Evolutionary conservation across 2,113 vertebrate genomes (phyloP).

Genomic region (Tachycineta bicolor): DNA sequence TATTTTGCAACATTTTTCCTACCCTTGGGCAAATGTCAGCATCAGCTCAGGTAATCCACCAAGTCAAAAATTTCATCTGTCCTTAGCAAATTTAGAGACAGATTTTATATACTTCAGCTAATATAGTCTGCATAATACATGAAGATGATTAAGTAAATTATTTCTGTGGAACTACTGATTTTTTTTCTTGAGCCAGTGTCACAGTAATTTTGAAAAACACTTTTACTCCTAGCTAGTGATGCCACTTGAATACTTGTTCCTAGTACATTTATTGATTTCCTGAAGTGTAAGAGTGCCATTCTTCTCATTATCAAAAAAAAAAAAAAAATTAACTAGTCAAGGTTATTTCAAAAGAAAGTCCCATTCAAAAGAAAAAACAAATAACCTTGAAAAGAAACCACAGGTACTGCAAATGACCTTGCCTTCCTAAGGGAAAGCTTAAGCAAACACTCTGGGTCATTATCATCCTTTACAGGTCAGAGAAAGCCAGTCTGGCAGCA

Average conservation of each 20-base stretch:
- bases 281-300: not conserved
- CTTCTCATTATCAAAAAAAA: not conserved
- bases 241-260: not conserved
- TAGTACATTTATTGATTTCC: not conserved
- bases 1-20: not conserved
- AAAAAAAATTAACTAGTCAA: not conserved
- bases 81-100: not conserved
- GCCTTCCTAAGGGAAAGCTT: not conserved
- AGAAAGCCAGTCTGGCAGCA: not conserved
- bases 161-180: not conserved
- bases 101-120: not conserved
- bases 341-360: not conserved
- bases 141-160: not conserved
- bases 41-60: not conserved
- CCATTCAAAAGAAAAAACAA: not conserved
- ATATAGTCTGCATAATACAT: not conserved
- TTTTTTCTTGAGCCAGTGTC: not conserved
- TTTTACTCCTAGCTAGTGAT: not conserved
- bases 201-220: not conserved
- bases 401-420: not conserved
- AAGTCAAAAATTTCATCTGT: not conserved
- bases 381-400: not conserved
- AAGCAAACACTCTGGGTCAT: not conserved
- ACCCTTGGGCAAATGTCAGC: not conserved
- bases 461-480: not conserved